phyloP scores from a whole-genome alignment of 2,797 vertebrate genomes.

The Tragopan temminckii region DNA sequence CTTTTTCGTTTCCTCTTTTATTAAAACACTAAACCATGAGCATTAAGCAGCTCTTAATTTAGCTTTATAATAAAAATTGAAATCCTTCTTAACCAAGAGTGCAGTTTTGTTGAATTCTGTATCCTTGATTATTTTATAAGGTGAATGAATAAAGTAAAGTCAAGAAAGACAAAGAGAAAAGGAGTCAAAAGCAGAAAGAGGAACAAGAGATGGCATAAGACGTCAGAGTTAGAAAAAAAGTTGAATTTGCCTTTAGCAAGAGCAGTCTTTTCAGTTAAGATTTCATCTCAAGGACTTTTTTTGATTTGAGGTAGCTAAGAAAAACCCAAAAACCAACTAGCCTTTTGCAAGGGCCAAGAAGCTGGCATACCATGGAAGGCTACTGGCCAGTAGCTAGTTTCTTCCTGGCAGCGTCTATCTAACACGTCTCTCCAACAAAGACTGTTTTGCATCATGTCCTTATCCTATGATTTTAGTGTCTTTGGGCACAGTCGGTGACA shows the following conservation, averaged over 20 bases:
- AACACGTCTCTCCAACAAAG: neutral
- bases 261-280: neutral
- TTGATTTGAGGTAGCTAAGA: neutral
- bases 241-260: neutral
- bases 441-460: neutral
- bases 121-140: slow-evolving; percentile 59
- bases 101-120: slow-evolving; percentile 57
- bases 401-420: neutral
- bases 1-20: slow-evolving; percentile 58
- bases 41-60: slow-evolving; percentile 76
- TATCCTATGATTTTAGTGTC: neutral
- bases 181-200: slow-evolving; percentile 10
- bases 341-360: neutral
- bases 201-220: neutral
- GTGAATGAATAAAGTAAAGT: slow-evolving; percentile 56
- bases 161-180: slow-evolving; percentile 28
- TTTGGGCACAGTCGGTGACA: neutral
- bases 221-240: neutral
- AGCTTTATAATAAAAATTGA: slow-evolving; percentile 76
- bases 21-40: slow-evolving; percentile 76
- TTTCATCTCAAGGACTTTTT: neutral
- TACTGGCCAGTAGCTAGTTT: neutral
- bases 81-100: slow-evolving; percentile 66
- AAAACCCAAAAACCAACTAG: neutral
- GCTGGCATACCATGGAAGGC: neutral